Evolutionary conservation across 2,113 vertebrate species (phyloP).

Genomic region (Patagioenas fasciata): DNA sequence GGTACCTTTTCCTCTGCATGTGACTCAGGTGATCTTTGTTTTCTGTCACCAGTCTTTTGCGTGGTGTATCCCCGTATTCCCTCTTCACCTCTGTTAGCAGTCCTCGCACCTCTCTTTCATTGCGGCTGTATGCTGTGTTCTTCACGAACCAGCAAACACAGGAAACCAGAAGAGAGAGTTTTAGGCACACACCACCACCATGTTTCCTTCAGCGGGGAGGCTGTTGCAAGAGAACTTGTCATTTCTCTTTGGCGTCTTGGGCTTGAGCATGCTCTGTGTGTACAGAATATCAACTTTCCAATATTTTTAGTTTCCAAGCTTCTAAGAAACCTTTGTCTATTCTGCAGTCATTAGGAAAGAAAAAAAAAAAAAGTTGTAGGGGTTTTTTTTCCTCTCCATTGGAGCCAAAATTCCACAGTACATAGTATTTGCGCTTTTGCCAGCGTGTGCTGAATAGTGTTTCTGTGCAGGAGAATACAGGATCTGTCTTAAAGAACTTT

Average conservation of each 20-base stretch:
- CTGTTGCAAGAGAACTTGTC: neutral
- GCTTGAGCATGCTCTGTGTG: neutral
- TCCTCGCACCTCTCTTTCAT: neutral
- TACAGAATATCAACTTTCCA: neutral
- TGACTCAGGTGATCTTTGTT: neutral
- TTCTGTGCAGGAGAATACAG: slow-evolving; percentile 20
- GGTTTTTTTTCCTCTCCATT: neutral
- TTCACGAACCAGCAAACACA: neutral
- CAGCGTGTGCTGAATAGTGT: slow-evolving; percentile 29
- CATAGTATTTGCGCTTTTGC: neutral
- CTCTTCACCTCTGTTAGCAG: neutral
- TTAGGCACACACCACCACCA: fast-evolving
- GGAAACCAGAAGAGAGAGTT: neutral
- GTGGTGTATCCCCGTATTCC: neutral
- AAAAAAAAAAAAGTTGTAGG: neutral
- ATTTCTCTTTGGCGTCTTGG: neutral
- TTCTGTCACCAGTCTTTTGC: neutral
- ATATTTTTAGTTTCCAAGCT: neutral
- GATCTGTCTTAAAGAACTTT: neutral
- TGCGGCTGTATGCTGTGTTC: neutral
- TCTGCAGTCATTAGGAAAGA: neutral
- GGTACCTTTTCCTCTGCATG: neutral
- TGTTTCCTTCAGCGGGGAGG: neutral
- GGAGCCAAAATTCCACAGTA: slow-evolving; percentile 16
- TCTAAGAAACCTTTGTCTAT: slow-evolving; percentile 34